Base-by-base conservation (phyloP, 1,140 invertebrate species). In the Zaprionus inermis region DNA sequence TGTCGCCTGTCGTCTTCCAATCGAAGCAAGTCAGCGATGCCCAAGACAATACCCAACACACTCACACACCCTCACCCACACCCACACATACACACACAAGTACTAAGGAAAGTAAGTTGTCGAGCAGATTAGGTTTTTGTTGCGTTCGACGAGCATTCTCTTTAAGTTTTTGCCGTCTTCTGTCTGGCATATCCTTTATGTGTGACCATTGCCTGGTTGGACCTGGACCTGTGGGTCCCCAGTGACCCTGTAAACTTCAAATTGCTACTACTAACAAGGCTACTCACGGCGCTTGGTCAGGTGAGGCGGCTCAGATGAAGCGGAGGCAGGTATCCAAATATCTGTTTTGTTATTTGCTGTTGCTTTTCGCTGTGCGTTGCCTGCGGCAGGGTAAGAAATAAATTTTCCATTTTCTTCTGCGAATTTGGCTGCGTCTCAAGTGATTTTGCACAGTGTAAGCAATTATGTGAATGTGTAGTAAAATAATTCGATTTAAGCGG, bases 221-320 rank as follows among this genome's bases (percentile, higher is more conserved):
- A n/a, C n/a, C 24, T 38, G 32, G 30, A 32, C 58, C 79, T 59
- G 41, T 79, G 65, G 63, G 34, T 86, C 83, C 83, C 83, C 79
- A 57, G 79, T 83, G 83, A 88, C 79, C 83, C 83, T 88, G 83
- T 88, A 88, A 88, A 88, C 83, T 88, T 88, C 83, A 88, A 88
- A 88, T 88, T 88, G 83, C 83, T 82, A 83, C 83, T 79, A 74
- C 72, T 79, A 67, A 88, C 83, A 83, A 64, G 34, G 11, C 11
- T 20, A 51, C 41, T 57, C 34, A 34, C 28, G 44, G 49, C 44
- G 54, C 54, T 24, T 59, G 60, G 59, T 46, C 73, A 79, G 81
- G 81, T 85, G 41, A 51, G 52, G n/a, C 24, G 28, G 34, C 30
- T 10, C 7, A 0, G 49, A 36, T 41, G 32, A 3, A 24, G 32